Evolutionary conservation across 2,113 vertebrate genomes (phyloP), one percentile per base, ranked within the genome.

Genomic region (Chaetura pelagica): DNA sequence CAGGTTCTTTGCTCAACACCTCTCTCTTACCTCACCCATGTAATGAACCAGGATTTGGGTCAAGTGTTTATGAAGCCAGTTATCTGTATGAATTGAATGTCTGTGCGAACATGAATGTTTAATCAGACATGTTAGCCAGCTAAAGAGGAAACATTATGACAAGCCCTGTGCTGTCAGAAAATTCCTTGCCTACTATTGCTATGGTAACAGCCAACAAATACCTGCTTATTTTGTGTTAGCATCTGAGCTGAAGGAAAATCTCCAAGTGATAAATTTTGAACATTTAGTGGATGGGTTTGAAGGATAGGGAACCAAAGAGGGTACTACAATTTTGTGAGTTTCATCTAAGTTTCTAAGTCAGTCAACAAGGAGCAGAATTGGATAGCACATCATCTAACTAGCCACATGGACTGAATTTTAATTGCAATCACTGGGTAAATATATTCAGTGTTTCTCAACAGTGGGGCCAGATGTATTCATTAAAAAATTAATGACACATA

Each of bases 201-300:
- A 90, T 96, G 92, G 94, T n/a, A 96, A 96, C 94, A 67, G 61
- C 67, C 32, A 93, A 89, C 55, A 96, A 91, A 80, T 67, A 71
- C 55, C 66, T 91, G 59, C 87, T 80, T 61, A 42, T 57, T 48
- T 55, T 80, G 14, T 72, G 62, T 74, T 52, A 34, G 46, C 15
- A 3, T n/a, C 62, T n/a, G 66, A 91, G 62, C 77, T 62, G 74
- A 88, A 42, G 67, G 19, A 69, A 83, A 76, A 18, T 21, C 74
- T 73, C 46, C 17, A 42, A 55, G 76, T 2, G 7, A 46, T 32
- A 32, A 40, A 80, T 62, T 17, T n/a, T 58, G 27, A 54, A 7
- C 40, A 19, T 66, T 38, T 58, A 44, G 13, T 42, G 52, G 10
- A 35, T 74, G 68, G n/a, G 15, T 55, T 69, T 51, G 44, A 62